Percentiles rank a stretch among this genome's conserved stretches.
phyloP scores from a whole-genome alignment of 2,113 vertebrate species.

The Petaurus breviceps region DNA sequence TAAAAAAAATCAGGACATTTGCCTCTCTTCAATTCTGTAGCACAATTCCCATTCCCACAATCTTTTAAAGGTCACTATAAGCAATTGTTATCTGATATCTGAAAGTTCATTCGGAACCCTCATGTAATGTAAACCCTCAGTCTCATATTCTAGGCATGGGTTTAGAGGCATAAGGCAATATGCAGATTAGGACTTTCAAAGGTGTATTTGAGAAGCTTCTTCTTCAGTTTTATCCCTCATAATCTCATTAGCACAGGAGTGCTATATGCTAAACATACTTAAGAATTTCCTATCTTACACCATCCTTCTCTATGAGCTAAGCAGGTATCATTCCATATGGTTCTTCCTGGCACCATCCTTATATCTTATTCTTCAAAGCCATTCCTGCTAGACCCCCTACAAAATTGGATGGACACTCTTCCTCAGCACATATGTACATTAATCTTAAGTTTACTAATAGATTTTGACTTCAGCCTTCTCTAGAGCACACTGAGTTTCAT shows the following conservation, averaged over 20 bases:
- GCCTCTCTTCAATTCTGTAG: background rate
- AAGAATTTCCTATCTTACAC: background rate
- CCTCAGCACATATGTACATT: background rate
- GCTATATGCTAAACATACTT: background rate
- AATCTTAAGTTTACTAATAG: background rate
- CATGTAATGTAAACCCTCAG: background rate
- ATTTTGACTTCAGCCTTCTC: background rate
- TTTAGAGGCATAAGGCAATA: background rate
- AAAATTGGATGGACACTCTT: background rate
- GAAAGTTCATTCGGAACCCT: background rate
- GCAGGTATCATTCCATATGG: background rate
- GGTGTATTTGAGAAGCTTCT: background rate
- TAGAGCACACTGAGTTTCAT: background rate
- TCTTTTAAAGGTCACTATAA: background rate
- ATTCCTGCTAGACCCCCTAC: background rate
- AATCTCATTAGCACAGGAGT: background rate
- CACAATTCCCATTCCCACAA: background rate
- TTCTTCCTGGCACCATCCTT: background rate
- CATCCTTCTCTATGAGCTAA: background rate
- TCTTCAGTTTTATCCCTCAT: background rate
- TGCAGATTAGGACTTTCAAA: background rate
- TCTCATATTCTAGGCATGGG: background rate
- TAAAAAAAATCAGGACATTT: background rate
- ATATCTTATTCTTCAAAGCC: background rate
- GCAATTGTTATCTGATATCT: background rate